Evolutionary conservation across 2,888 invertebrate species (phyloP).

Genomic region (Lycia hirtaria): DNA sequence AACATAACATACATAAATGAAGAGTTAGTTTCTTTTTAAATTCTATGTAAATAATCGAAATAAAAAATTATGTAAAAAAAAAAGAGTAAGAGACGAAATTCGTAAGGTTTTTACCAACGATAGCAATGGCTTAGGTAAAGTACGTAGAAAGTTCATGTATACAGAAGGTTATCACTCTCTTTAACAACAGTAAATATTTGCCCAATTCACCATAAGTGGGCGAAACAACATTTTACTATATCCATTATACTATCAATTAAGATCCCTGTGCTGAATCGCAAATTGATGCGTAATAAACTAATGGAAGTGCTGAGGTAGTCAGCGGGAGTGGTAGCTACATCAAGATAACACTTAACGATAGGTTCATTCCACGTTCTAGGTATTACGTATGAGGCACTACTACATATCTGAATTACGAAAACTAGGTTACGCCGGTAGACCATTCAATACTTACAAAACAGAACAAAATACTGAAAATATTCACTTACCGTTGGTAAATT

Average conservation of each 20-base stretch:
- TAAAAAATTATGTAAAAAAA: no score
- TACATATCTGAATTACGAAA: slow-evolving; percentile 15
- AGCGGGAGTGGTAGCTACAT: slow-evolving; percentile 43
- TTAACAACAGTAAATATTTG: background rate
- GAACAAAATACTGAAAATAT: slow-evolving; percentile 29
- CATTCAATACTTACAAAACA: slow-evolving; percentile 44
- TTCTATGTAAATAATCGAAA: no score
- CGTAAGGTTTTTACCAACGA: no score
- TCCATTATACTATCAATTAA: slow-evolving; percentile 9
- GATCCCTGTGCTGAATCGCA: slow-evolving; percentile 28
- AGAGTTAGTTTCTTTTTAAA: no score
- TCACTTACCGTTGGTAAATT: slow-evolving; percentile 54
- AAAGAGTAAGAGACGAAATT: no score
- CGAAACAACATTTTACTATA: background rate
- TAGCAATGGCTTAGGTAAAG: no score
- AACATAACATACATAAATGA: no score
- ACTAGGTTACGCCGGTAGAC: slow-evolving; percentile 53
- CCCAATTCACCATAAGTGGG: slow-evolving; percentile 19
- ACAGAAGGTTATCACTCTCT: background rate
- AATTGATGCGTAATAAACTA: slow-evolving; percentile 54
- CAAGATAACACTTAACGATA: slow-evolving; percentile 50
- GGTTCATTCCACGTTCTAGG: slow-evolving; percentile 31
- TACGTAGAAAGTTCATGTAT: no score
- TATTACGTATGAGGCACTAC: slow-evolving; percentile 35
- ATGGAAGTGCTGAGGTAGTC: slow-evolving; percentile 49